These are phyloP conservation scores for Chrysaora quinquecirrha DNA, from an alignment of 30 jellyfish, hydroid and myxozoan species.

Conservation along the genomic window DNA sequence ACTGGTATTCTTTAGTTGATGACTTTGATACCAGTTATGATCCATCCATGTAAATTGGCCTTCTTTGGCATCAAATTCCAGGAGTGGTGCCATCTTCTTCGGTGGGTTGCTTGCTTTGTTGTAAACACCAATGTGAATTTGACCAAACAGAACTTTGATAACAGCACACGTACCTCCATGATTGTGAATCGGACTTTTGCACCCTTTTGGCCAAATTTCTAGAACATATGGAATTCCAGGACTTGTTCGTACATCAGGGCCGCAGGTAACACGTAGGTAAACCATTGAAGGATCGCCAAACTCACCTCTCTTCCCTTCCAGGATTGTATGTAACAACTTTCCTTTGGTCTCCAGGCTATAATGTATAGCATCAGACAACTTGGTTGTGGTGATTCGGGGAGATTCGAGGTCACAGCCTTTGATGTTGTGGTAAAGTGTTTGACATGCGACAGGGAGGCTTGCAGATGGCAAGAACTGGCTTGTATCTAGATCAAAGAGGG, in stretches of 20 bases:
- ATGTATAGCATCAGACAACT: conserved; percentile 45
- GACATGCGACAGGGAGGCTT: conserved; percentile 5
- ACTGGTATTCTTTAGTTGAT: conserved; percentile 26
- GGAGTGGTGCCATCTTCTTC: neutral
- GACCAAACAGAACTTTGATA: conserved; percentile 50
- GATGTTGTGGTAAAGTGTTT: neutral
- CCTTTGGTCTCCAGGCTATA: conserved; percentile 31
- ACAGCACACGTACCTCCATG: conserved; percentile 59
- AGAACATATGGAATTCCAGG: conserved; percentile 65
- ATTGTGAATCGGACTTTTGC: conserved; percentile 48
- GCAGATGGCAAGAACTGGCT: neutral
- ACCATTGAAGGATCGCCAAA: conserved; percentile 2
- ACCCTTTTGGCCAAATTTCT: conserved; percentile 58
- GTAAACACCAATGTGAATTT: conserved; percentile 16
- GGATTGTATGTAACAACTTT: neutral
- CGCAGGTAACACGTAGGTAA: conserved; percentile 54
- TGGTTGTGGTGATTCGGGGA: conserved; percentile 1
- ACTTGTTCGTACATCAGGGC: conserved; percentile 47
- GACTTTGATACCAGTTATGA: conserved; percentile 54
- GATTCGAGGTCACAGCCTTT: conserved; percentile 19
- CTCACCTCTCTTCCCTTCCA: neutral
- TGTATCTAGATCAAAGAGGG: conserved; percentile 13
- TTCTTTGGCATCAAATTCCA: conserved; percentile 35
- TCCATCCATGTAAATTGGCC: conserved; percentile 67
- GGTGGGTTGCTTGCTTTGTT: conserved; percentile 55